These are phyloP conservation scores for Neolamprologus falcicula DNA, from an alignment of 2,113 vertebrate species.

Conservation along the genomic window DNA sequence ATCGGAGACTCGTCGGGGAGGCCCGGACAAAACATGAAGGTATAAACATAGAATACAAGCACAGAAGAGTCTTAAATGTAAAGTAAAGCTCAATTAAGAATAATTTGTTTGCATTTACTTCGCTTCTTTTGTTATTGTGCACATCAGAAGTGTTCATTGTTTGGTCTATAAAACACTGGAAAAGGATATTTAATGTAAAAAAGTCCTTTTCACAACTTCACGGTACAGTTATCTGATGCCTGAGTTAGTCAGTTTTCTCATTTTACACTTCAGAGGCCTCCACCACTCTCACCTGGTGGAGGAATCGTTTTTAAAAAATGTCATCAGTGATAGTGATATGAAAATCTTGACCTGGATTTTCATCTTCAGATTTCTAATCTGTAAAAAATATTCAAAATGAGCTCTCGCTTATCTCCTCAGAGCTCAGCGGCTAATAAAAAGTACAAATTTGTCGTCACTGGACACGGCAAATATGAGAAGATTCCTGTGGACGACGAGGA, in stretches of 20 bases:
- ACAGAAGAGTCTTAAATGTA: background rate
- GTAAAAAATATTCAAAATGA: background rate
- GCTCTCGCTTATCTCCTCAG: constrained; percentile 40
- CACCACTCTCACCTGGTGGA: background rate
- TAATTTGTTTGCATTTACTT: rapidly evolving
- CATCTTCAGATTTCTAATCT: background rate
- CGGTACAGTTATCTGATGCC: background rate
- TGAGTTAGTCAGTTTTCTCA: background rate
- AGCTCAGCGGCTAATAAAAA: constrained; percentile 71
- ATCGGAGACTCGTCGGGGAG: constrained; percentile 63
- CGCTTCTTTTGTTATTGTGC: rapidly evolving
- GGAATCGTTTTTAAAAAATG: background rate
- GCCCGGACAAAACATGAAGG: constrained; percentile 34
- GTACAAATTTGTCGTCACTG: constrained; percentile 87
- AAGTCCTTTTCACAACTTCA: background rate
- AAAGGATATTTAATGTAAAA: background rate
- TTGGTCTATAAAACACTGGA: background rate
- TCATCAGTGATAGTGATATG: background rate
- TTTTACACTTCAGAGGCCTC: background rate
- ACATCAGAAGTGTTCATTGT: background rate
- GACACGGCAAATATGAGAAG: constrained; percentile 95
- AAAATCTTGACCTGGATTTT: background rate
- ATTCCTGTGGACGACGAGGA: constrained; percentile 68
- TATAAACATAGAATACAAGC: background rate
- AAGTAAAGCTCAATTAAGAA: background rate